phyloP scores from a whole-genome alignment of 2,888 invertebrate genomes.

The Mayetiola destructor region DNA sequence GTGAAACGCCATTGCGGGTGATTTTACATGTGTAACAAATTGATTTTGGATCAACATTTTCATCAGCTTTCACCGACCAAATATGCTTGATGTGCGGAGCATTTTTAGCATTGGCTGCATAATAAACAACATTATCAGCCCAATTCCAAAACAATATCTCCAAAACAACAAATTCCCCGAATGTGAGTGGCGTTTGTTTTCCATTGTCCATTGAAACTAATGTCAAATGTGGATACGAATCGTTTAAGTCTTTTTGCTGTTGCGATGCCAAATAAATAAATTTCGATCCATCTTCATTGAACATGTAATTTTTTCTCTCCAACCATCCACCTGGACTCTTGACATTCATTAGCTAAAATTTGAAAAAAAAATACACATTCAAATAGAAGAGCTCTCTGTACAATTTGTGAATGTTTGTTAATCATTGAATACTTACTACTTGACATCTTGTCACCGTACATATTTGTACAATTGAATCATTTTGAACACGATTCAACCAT shows the following conservation, averaged over 20 bases:
- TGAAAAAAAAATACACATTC: no score
- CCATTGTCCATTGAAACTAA: constrained; percentile 36
- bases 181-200: constrained; percentile 38
- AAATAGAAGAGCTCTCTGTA: no score
- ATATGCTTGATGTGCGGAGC: constrained; percentile 70
- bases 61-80: constrained; percentile 52
- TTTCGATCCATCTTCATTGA: constrained; percentile 49
- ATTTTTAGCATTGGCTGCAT: constrained; percentile 59
- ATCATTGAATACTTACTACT: not conserved
- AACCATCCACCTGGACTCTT: no score
- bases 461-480: constrained; percentile 47
- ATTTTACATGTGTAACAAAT: constrained; percentile 64
- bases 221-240: constrained; percentile 51
- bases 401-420: no score
- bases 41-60: constrained; percentile 25
- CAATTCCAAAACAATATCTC: constrained; percentile 61
- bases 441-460: constrained; percentile 37
- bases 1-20: constrained; percentile 21
- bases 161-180: constrained; percentile 53
- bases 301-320: no score
- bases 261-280: constrained; percentile 62
- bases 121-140: constrained; percentile 55
- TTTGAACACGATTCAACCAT: constrained; percentile 86
- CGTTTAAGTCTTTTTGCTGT: constrained; percentile 33
- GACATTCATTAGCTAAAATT: no score